Percentiles rank a stretch among this genome's conserved stretches.
Conservation (phyloP, 2,113 vertebrate genomes). For the Odontesthes bonariensis region DNA sequence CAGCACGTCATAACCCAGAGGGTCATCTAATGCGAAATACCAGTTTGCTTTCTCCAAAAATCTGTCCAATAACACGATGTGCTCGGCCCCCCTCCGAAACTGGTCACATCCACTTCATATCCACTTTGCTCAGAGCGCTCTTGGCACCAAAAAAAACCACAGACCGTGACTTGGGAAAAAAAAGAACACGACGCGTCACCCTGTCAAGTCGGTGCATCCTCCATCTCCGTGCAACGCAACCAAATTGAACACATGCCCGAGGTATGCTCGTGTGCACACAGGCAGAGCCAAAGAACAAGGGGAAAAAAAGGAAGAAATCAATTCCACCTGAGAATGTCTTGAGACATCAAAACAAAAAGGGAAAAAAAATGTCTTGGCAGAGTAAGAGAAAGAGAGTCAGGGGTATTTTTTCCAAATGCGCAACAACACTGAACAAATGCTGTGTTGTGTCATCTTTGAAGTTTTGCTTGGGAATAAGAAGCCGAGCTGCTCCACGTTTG, state of each 20-base stretch:
- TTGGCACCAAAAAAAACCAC: slow-evolving; percentile 28
- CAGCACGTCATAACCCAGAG: background rate
- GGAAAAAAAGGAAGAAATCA: slow-evolving; percentile 6
- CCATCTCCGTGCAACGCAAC: slow-evolving; percentile 15
- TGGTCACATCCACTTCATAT: slow-evolving; percentile 49
- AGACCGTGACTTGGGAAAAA: slow-evolving; percentile 25
- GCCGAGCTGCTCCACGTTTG: slow-evolving; percentile 1
- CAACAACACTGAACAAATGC: slow-evolving; percentile 7
- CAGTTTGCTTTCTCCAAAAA: background rate
- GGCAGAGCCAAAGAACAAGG: slow-evolving; percentile 16
- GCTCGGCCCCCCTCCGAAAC: slow-evolving; percentile 19
- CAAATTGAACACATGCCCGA: slow-evolving; percentile 14
- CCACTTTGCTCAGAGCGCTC: slow-evolving; percentile 18
- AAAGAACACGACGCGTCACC: slow-evolving; percentile 7
- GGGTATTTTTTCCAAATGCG: background rate
- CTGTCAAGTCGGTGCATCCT: slow-evolving; percentile 27
- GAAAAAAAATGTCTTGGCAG: slow-evolving; percentile 6
- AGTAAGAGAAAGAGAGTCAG: slow-evolving; percentile 1
- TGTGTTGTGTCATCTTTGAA: slow-evolving; percentile 2
- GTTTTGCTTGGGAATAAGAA: slow-evolving; percentile 1
- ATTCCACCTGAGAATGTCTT: slow-evolving; percentile 25
- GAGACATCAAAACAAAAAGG: slow-evolving; percentile 28
- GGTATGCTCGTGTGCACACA: slow-evolving; percentile 22
- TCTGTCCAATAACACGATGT: slow-evolving; percentile 17
- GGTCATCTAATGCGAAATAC: background rate